These are phyloP conservation scores for Rhagium mordax DNA, from an alignment of 2,888 invertebrate species.

Conservation along the genomic window DNA sequence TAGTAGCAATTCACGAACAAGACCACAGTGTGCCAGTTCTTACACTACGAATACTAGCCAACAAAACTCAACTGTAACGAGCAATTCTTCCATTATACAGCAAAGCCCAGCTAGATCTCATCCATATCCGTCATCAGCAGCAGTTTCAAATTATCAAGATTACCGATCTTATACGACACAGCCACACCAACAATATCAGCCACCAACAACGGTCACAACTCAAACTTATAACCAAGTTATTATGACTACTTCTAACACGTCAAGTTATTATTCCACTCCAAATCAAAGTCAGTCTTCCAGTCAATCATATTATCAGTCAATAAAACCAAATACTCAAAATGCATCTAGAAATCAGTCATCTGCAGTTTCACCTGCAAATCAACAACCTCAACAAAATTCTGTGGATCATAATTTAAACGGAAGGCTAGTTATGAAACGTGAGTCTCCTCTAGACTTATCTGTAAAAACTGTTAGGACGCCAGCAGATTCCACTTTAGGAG, in stretches of 20 bases:
- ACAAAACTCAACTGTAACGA: conserved; percentile 47
- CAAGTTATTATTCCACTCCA: conserved; percentile 58
- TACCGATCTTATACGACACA: conserved; percentile 40
- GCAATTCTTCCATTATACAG: conserved; percentile 46
- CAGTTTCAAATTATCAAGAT: conserved; percentile 41
- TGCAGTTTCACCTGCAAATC: conserved; percentile 34
- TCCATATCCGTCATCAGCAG: conserved; percentile 24
- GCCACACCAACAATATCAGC: conserved; percentile 45
- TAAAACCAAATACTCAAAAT: conserved; percentile 29
- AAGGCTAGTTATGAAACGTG: conserved; percentile 72
- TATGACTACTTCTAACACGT: conserved; percentile 64
- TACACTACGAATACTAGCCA: conserved; percentile 46
- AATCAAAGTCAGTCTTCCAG: conserved; percentile 66
- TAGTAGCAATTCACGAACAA: conserved; percentile 48
- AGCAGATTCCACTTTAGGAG: conserved; percentile 88
- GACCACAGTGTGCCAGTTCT: conserved; percentile 40
- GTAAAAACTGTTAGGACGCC: conserved; percentile 91
- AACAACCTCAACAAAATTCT: conserved; percentile 36
- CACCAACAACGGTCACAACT: conserved; percentile 59
- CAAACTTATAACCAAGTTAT: conserved; percentile 54
- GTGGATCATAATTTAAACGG: conserved; percentile 41
- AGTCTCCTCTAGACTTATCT: conserved; percentile 89
- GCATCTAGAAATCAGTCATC: conserved; percentile 45
- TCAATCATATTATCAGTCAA: conserved; percentile 62
- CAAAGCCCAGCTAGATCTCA: conserved; percentile 48